Evolutionary conservation across 2,797 vertebrate genomes (phyloP), one percentile per base, ranked within the genome.

Genomic region (Gastrophryne carolinensis): DNA sequence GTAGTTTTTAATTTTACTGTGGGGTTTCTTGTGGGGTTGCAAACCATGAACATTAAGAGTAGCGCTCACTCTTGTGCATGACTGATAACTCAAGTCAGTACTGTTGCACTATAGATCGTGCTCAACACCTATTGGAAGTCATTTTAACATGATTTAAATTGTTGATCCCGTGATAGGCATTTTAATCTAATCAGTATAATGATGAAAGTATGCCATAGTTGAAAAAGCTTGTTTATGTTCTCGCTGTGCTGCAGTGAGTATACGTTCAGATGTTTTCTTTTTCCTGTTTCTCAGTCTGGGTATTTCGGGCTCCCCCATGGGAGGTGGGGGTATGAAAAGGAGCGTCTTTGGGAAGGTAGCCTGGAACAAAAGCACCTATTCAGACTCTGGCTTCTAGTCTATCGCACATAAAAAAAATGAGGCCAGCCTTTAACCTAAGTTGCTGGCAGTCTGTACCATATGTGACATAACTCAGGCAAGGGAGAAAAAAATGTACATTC

Each of bases 331-430:
- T 80, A 79, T 80, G 82, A 82, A 83, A 81, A 81, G 77, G 75
- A 78, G 75, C 66, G 72, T 74, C 77, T 80, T 78, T 63, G 39
- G 82, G 24, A 79, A 82, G 81, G 80, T 79, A 52, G 17, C 65
- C 17, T 32, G 2, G 63, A 73, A 85, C 83, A 85, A 85, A 82
- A 82, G 34, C 65, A 70, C 50, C 79, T 78, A 79, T 85, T 85
- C 81, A 85, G 74, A 49, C 68, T 23, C 32, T 19, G 47, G 73
- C 66, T 70, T 69, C 62, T 26, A 66, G 63, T 79, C 73, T 39
- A 58, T 62, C 37, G 71, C 52, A 73, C 41, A 29, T 17, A 72
- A 60, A 65, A 56, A 79, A 57, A 32, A 72, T 66, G 72, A 75
- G 54, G 61, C 72, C 73, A 79, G 78, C 68, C 68, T 34, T 63